Percentiles rank a stretch among this genome's conserved stretches.
phyloP scores from a whole-genome alignment of 2,888 invertebrate genomes.

The Temnothorax rugatulus region DNA sequence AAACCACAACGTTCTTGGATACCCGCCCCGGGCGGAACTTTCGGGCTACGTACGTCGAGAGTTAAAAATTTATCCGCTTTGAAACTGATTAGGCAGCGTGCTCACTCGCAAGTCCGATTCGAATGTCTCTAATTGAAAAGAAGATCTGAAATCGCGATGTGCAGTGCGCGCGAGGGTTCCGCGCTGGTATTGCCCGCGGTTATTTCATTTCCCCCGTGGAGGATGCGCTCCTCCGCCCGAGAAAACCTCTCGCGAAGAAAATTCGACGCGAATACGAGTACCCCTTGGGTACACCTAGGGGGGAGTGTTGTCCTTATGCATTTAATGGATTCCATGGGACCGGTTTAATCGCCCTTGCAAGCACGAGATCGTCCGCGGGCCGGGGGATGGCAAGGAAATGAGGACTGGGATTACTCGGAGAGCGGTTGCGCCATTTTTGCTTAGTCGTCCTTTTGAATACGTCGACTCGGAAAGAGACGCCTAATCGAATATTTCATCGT shows the following conservation, averaged over 20 bases:
- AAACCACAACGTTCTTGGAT: slow-evolving; percentile 4
- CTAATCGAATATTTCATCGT: slow-evolving; percentile 45
- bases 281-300: slow-evolving; percentile 11
- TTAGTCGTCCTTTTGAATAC: slow-evolving; percentile 36
- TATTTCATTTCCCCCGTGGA: slow-evolving; percentile 32
- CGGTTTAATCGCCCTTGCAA: slow-evolving; percentile 48
- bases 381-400: slow-evolving; percentile 19
- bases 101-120: slow-evolving; percentile 7
- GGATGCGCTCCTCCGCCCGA: slow-evolving; percentile 1
- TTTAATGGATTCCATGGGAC: slow-evolving; percentile 57
- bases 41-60: slow-evolving; percentile 35
- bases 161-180: not conserved
- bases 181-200: slow-evolving; percentile 13
- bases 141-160: slow-evolving; percentile 50
- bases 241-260: slow-evolving; percentile 36
- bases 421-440: slow-evolving; percentile 51
- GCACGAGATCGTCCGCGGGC: slow-evolving; percentile 11
- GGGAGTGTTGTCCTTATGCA: slow-evolving; percentile 47
- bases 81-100: slow-evolving; percentile 67
- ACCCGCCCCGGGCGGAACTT: slow-evolving; percentile 64
- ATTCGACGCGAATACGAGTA: slow-evolving; percentile 40
- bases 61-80: slow-evolving; percentile 75
- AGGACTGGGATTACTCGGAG: slow-evolving; percentile 39
- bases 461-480: not conserved
- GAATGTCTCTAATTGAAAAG: slow-evolving; percentile 60